Base-by-base conservation (phyloP, 2,888 invertebrate genomes). In the Scotopteryx bipunctaria region DNA sequence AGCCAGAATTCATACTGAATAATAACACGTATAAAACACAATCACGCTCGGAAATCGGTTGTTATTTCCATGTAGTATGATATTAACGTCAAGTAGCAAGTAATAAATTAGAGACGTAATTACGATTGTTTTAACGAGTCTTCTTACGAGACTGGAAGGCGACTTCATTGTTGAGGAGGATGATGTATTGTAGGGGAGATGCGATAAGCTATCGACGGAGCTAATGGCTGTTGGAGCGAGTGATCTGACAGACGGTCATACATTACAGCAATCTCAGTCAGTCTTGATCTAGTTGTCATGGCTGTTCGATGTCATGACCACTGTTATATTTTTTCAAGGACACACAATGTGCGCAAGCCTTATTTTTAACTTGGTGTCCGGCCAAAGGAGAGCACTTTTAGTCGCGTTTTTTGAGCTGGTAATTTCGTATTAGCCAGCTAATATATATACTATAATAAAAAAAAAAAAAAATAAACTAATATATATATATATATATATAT, bases 71-170 rank as follows among this genome's bases (percentile, higher is more conserved):
- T 71, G 69, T 67, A 69, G 70, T 68, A 73, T 67, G 64, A 76
- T 74, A 77, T 71, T 64, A 69, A 74, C 68, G 73, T 70, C 63
- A 64, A 71, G 66, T 64, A 71, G 71, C 69, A 66, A 75, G 67
- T 71, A 77, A 75, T 81, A 78, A 79, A 78, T 78, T 75, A 76
- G 66, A 65, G 71, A 75, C 73, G 78, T 78, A 79, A 83, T 81
- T 80, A 79, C 76, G 67, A 79, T 79, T 81, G 81, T 78, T 80
- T 80, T 83, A 81, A 81, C 69, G 79, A 81, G 70, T 74, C 67
- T 69, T 67, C 61, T 70, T 58, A 63, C 66, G 73, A 75, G 78
- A 73, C 71, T 62, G 66, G 58, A 59, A 55, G 72, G 73, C 66
- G 70, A 62, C 71, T 76, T 76, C 74, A 78, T 75, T 74, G 73